Conservation (phyloP, 2,113 vertebrate genomes). For the Nycticryphes semicollaris region DNA sequence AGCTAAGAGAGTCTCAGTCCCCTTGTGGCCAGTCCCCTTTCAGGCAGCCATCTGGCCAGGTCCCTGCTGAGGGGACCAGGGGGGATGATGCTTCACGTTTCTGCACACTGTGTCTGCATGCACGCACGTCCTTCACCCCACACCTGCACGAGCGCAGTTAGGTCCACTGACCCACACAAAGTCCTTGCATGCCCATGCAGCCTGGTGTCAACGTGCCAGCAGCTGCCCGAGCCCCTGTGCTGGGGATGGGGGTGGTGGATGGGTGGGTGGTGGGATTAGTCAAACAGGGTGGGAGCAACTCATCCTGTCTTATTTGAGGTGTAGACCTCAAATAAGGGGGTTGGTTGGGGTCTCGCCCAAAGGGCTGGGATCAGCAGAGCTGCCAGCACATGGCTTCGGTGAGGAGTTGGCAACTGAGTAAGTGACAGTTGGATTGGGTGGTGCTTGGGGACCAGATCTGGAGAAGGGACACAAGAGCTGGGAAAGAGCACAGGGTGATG, state of each 20-base stretch:
- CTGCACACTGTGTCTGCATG: slow-evolving; percentile 65
- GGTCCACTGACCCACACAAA: slow-evolving; percentile 47
- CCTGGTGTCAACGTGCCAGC: slow-evolving; percentile 11
- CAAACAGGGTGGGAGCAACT: not conserved
- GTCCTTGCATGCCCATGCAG: slow-evolving; percentile 70
- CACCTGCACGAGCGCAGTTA: slow-evolving; percentile 5
- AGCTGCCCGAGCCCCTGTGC: not conserved
- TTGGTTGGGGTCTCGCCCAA: rapidly evolving
- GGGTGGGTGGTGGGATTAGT: not conserved
- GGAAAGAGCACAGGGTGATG: not conserved
- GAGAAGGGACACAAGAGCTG: not conserved
- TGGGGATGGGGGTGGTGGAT: not conserved
- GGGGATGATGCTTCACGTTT: not conserved
- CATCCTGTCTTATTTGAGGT: not conserved
- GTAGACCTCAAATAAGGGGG: not conserved
- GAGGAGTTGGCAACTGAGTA: not conserved
- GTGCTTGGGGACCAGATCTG: not conserved
- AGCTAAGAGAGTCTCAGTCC: slow-evolving; percentile 13
- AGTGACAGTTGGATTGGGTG: not conserved
- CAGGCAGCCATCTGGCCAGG: not conserved
- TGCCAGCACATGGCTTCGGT: not conserved
- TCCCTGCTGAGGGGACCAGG: not conserved
- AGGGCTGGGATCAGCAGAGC: not conserved
- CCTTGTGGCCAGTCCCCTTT: not conserved
- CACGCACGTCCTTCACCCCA: slow-evolving; percentile 36